These are phyloP conservation scores for Phaedon cochleariae DNA, from an alignment of 2,888 invertebrate genomes.

Conservation along the genomic window DNA sequence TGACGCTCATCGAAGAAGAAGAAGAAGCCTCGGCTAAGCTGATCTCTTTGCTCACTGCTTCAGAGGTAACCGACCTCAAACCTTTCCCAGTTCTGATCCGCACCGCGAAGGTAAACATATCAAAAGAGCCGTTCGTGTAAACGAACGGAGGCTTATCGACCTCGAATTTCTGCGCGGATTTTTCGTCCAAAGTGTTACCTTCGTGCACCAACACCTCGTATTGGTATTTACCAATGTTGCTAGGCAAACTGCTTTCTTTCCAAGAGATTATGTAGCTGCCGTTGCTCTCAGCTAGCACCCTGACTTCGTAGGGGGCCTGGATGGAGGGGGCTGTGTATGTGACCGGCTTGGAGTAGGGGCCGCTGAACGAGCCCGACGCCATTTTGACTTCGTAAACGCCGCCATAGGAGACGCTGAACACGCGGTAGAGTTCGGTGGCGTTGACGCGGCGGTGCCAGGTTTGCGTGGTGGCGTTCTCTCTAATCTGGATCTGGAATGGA, in stretches of 20 bases:
- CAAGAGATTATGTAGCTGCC: slow-evolving; percentile 74
- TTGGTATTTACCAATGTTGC: slow-evolving; percentile 55
- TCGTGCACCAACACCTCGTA: slow-evolving; percentile 75
- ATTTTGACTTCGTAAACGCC: slow-evolving; percentile 66
- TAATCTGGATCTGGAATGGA: slow-evolving; percentile 44
- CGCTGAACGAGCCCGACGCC: slow-evolving; percentile 61
- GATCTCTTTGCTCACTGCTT: slow-evolving; percentile 62
- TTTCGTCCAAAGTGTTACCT: slow-evolving; percentile 64
- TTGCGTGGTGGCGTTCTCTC: slow-evolving; percentile 63
- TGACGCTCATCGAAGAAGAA: slow-evolving; percentile 35
- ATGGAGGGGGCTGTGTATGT: slow-evolving; percentile 67
- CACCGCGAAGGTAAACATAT: slow-evolving; percentile 71
- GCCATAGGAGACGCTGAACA: slow-evolving; percentile 64
- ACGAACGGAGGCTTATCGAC: slow-evolving; percentile 67
- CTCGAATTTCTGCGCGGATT: slow-evolving; percentile 63
- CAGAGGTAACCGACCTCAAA: slow-evolving; percentile 70
- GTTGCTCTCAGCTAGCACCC: slow-evolving; percentile 68
- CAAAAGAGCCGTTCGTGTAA: slow-evolving; percentile 65
- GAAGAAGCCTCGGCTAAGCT: slow-evolving; percentile 41
- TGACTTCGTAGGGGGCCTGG: slow-evolving; percentile 71
- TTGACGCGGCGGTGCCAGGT: slow-evolving; percentile 50
- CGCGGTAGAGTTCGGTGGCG: slow-evolving; percentile 50
- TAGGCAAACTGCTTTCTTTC: slow-evolving; percentile 65
- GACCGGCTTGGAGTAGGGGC: slow-evolving; percentile 63
- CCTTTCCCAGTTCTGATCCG: slow-evolving; percentile 69